Conservation (phyloP, 2,888 invertebrate genomes). For the Cataglyphis altisquamis region DNA sequence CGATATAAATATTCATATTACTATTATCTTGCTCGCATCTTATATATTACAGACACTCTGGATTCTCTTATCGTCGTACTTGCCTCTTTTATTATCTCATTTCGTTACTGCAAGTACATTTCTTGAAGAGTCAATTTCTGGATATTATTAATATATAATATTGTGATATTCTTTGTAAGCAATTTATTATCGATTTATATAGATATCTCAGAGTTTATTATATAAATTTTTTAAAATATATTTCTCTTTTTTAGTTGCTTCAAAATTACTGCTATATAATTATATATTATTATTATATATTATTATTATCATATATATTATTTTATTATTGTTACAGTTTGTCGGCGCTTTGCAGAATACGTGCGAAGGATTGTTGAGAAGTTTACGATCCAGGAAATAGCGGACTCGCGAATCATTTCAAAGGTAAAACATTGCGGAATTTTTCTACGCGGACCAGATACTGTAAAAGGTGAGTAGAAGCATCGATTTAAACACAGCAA, state of each 20-base stretch:
- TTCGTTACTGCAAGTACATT: conserved; percentile 5
- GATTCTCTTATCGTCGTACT: neutral
- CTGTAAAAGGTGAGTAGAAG: neutral
- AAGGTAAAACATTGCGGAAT: conserved; percentile 3
- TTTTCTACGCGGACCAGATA: conserved; percentile 25
- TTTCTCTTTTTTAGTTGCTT: neutral
- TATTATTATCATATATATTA: neutral
- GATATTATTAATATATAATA: neutral
- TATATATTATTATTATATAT: neutral
- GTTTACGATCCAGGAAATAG: conserved; percentile 8
- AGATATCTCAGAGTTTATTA: neutral
- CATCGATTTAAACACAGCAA: conserved; percentile 1
- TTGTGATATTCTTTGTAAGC: neutral
- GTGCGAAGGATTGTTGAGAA: conserved; percentile 7
- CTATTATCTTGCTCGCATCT: neutral
- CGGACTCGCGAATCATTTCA: neutral
- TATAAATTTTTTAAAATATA: neutral
- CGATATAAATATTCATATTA: neutral
- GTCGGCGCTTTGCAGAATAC: neutral
- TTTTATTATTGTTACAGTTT: neutral
- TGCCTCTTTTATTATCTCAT: neutral
- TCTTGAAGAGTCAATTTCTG: neutral
- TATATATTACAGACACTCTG: neutral
- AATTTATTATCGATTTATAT: neutral
- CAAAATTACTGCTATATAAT: neutral